These are phyloP conservation scores for Pheosia tremula DNA, from an alignment of 2,888 invertebrate species.

Conservation along the genomic window DNA sequence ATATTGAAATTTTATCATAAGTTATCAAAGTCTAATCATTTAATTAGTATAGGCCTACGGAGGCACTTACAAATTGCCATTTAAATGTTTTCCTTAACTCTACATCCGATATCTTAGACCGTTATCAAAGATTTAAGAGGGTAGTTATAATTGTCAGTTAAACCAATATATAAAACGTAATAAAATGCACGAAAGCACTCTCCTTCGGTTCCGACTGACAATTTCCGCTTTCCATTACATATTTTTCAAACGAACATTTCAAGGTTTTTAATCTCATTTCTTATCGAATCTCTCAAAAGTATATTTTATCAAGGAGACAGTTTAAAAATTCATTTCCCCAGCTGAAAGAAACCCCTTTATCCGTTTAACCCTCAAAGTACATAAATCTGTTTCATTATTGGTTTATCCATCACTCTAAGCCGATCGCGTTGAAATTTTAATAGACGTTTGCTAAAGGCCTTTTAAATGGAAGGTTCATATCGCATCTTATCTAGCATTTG, in stretches of 20 bases:
- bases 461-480: conserved; percentile 15
- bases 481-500: neutral
- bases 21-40: too few species aligned
- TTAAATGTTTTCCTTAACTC: too few species aligned
- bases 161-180: neutral
- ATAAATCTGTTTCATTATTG: conserved; percentile 59
- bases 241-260: conserved; percentile 20
- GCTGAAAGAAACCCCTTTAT: conserved; percentile 47
- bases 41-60: too few species aligned
- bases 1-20: too few species aligned
- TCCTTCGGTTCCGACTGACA: neutral
- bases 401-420: conserved; percentile 56
- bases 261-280: conserved; percentile 24
- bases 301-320: conserved; percentile 35
- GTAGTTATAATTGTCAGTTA: too few species aligned
- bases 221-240: conserved; percentile 1
- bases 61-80: too few species aligned
- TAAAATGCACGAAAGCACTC: neutral
- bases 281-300: conserved; percentile 15
- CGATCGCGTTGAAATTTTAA: conserved; percentile 52
- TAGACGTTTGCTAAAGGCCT: conserved; percentile 39
- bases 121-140: too few species aligned
- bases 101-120: too few species aligned
- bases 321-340: conserved; percentile 46
- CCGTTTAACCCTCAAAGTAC: conserved; percentile 43